Evolutionary conservation across 2,797 vertebrate genomes (phyloP).

Genomic region (Lophotriccus pileatus): DNA sequence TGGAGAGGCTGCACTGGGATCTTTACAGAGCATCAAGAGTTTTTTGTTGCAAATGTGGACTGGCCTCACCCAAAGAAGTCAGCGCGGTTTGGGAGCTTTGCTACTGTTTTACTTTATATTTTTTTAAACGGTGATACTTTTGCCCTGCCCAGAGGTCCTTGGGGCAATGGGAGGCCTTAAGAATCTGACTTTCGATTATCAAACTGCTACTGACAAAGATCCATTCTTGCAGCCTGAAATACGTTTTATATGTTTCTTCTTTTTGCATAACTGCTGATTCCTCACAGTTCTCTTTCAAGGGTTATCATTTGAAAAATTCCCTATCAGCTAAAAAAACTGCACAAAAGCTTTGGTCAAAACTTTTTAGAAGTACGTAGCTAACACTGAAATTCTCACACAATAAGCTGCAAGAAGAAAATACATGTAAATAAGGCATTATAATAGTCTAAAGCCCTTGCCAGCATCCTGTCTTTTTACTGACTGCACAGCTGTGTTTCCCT

Average conservation of each 20-base stretch:
- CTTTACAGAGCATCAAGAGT: not conserved
- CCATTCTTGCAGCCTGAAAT: not conserved
- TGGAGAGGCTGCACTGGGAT: not conserved
- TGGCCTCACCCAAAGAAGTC: not conserved
- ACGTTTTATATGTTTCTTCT: not conserved
- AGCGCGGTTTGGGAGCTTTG: not conserved
- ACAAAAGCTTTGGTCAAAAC: not conserved
- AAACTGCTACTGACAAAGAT: not conserved
- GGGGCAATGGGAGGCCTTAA: not conserved
- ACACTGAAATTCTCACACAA: not conserved
- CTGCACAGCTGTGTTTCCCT: not conserved
- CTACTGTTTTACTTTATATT: not conserved
- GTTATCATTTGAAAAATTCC: not conserved
- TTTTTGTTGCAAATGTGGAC: constrained; percentile 18
- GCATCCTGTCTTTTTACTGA: not conserved
- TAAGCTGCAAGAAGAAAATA: not conserved
- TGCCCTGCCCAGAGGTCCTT: not conserved
- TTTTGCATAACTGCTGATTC: not conserved
- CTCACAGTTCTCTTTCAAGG: not conserved
- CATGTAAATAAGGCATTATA: not conserved
- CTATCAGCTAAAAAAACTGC: not conserved
- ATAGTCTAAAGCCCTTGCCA: not conserved
- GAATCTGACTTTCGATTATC: not conserved
- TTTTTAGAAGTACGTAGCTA: not conserved
- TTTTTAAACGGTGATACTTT: not conserved